phyloP scores from a whole-genome alignment of 2,113 vertebrate species.

The Bostrychus sinensis region DNA sequence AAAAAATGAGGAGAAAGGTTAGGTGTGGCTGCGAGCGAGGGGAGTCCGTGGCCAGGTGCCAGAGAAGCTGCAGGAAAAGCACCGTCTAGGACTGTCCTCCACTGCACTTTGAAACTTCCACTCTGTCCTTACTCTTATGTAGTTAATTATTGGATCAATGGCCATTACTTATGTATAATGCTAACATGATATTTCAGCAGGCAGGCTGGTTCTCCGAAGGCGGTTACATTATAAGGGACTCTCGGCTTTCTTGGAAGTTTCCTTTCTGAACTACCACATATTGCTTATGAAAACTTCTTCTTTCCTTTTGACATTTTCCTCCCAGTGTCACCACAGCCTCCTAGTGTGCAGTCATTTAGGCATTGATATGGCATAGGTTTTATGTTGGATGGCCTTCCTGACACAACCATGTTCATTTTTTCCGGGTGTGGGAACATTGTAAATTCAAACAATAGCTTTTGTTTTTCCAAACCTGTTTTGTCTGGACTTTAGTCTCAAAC shows the following conservation, averaged over 20 bases:
- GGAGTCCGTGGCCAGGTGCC: slow-evolving; percentile 53
- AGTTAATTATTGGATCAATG: slow-evolving; percentile 53
- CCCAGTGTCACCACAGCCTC: too few relatives aligned
- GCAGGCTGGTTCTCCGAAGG: slow-evolving; percentile 10
- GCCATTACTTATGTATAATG: slow-evolving; percentile 44
- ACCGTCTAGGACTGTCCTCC: slow-evolving; percentile 23
- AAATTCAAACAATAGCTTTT: background rate
- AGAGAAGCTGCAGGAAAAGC: slow-evolving; percentile 41
- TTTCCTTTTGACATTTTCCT: too few relatives aligned
- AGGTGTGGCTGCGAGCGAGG: slow-evolving; percentile 35
- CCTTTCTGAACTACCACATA: slow-evolving; percentile 7
- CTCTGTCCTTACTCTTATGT: slow-evolving; percentile 12
- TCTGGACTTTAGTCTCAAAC: slow-evolving; percentile 5
- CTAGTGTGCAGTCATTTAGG: too few relatives aligned
- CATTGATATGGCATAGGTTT: too few relatives aligned
- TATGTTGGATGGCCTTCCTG: too few relatives aligned
- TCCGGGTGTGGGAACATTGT: too few relatives aligned
- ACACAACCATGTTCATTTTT: too few relatives aligned
- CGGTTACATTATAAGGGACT: slow-evolving; percentile 27
- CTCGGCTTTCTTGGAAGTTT: slow-evolving; percentile 16
- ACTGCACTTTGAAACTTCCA: slow-evolving; percentile 24
- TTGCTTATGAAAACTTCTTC: background rate
- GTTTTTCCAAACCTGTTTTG: background rate
- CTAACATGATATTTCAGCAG: slow-evolving; percentile 37
- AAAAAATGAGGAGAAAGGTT: slow-evolving; percentile 55